Evolutionary conservation across 2,797 vertebrate genomes (phyloP).

Genomic region (Myotis pilosus): DNA sequence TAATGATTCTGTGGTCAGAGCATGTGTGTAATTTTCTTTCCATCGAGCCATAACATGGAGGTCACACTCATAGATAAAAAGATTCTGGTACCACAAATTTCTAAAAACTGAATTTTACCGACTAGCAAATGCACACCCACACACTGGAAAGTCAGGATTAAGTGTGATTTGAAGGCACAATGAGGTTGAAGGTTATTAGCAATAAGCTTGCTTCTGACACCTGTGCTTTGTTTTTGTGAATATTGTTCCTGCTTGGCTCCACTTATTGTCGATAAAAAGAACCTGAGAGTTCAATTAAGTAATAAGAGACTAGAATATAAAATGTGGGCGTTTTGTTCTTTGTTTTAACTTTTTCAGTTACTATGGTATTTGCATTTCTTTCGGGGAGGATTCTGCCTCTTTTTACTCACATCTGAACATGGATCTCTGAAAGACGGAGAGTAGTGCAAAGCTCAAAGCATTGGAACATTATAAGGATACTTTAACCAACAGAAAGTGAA

Average conservation of each 20-base stretch:
- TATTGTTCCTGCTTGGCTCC: neutral
- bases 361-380: neutral
- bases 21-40: neutral
- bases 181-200: neutral
- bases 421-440: neutral
- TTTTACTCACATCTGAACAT: neutral
- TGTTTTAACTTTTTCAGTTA: slow-evolving; percentile 12
- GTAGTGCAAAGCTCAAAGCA: neutral
- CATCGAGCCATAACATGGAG: neutral
- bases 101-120: slow-evolving; percentile 33
- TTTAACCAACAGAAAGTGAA: neutral
- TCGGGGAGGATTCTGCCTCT: slow-evolving; percentile 17
- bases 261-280: neutral
- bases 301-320: neutral
- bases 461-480: neutral
- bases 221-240: slow-evolving; percentile 21
- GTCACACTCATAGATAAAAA: slow-evolving; percentile 19
- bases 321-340: neutral
- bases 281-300: neutral
- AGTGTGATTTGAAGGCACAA: neutral
- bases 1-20: neutral
- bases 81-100: slow-evolving; percentile 1
- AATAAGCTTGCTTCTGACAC: slow-evolving; percentile 23
- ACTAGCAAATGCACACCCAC: neutral
- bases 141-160: neutral